A percentile compares a stretch with the other conserved stretches of the same genome.
These are phyloP conservation scores for Sebastes cheni DNA, from an alignment of 2,797 vertebrate species.

Conservation along the genomic window DNA sequence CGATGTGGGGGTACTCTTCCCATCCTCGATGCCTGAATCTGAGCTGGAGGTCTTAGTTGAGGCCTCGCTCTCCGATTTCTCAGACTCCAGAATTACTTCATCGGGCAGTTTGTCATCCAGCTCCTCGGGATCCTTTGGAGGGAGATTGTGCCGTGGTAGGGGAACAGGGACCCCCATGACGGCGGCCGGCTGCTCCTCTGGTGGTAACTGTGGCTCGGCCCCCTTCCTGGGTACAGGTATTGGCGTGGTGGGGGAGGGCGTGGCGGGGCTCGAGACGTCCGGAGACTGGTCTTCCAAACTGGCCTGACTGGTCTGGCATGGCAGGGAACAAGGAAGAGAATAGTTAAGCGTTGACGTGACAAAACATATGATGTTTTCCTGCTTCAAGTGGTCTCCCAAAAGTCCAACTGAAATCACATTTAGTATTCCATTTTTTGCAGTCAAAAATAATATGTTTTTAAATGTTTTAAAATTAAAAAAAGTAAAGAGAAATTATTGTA, in stretches of 20 bases:
- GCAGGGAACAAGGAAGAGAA: constrained; percentile 24
- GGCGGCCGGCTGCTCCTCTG: constrained; percentile 13
- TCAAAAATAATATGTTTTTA: background rate
- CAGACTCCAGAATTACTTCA: constrained; percentile 65
- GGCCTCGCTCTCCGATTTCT: constrained; percentile 79
- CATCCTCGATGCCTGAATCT: constrained; percentile 80
- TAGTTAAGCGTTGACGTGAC: background rate
- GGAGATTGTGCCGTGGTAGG: constrained; percentile 28
- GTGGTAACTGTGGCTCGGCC: background rate
- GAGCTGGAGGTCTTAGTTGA: constrained; percentile 76
- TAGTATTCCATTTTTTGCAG: background rate
- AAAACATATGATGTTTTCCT: background rate
- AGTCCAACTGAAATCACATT: background rate
- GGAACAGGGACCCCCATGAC: constrained; percentile 48
- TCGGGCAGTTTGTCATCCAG: constrained; percentile 47
- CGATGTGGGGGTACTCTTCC: constrained; percentile 73
- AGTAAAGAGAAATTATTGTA: accelerated
- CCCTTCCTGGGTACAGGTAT: constrained; percentile 33
- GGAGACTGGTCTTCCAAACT: constrained; percentile 82
- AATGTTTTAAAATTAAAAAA: no score
- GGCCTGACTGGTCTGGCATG: constrained; percentile 83
- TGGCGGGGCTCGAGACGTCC: constrained; percentile 40
- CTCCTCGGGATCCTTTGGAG: constrained; percentile 44
- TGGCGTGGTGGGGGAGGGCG: constrained; percentile 43
- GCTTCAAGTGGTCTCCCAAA: constrained; percentile 6